Percentiles rank a stretch among this genome's conserved stretches.
phyloP scores from a whole-genome alignment of 2,113 vertebrate species.

The Spilogale gracilis region DNA sequence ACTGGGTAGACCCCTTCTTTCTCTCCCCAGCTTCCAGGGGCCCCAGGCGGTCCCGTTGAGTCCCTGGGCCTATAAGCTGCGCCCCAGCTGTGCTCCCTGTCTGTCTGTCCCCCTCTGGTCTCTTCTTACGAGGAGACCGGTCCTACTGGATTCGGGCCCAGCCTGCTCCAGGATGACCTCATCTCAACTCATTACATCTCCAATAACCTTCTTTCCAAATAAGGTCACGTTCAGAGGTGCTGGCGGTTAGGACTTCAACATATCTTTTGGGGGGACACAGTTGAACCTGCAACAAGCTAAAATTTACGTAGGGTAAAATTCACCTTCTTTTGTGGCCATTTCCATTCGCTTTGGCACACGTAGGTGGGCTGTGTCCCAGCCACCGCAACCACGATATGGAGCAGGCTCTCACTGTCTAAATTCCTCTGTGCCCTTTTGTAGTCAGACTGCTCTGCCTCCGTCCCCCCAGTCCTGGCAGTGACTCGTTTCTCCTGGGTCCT shows the following conservation, averaged over 20 bases:
- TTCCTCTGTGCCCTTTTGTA: not conserved
- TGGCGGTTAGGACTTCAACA: not conserved
- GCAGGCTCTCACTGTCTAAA: not conserved
- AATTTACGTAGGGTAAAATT: not conserved
- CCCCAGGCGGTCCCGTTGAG: not conserved
- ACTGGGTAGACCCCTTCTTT: not conserved
- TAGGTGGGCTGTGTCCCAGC: accelerated
- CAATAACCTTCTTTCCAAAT: not conserved
- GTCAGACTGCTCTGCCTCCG: accelerated
- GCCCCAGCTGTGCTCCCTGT: not conserved
- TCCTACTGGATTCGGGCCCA: not conserved
- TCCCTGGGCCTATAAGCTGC: not conserved
- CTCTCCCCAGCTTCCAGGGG: not conserved
- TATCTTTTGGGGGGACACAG: not conserved
- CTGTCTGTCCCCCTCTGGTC: not conserved
- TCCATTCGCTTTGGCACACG: not conserved
- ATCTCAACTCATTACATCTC: not conserved
- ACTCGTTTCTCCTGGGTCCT: not conserved
- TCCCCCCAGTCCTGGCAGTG: not conserved
- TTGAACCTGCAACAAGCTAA: not conserved
- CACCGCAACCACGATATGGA: not conserved
- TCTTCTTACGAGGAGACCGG: not conserved
- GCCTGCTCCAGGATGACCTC: not conserved
- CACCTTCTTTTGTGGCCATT: not conserved
- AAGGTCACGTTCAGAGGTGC: not conserved